Base-by-base conservation (phyloP, 2,888 invertebrate genomes). In the Tetheella fluctuosa region DNA sequence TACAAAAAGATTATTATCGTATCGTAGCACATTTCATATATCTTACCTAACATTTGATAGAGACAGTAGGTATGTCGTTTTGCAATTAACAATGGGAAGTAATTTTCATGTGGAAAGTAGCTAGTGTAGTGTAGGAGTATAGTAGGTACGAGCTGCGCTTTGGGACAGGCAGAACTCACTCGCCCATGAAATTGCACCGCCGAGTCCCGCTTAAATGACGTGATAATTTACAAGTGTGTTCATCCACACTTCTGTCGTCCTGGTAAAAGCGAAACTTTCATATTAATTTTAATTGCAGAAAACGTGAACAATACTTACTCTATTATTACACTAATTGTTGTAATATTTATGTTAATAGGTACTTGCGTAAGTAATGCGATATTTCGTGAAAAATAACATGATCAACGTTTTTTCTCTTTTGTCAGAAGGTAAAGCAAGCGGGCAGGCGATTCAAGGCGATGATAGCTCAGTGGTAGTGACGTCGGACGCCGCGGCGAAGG, bases 141-240 rank as follows among this genome's bases (percentile, higher is more conserved):
- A 61, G 61, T 65, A 60, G 61, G 67, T 64, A 34, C 7, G 64
- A 55, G 66, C 62, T 65, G 57, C 69, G 62, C 65, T 63, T 55
- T 68, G 71, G 67, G 69, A 70, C 66, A 56, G 61, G 70, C 64
- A 70, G 63, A 66, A 69, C 62, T 73, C 77, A 67, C 68, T 79
- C 79, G 76, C 68, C 80, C 84, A 74, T 85, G 84, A 85, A 85
- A 85, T 85, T 85, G 84, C 77, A 74, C 77, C 77, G 72, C 75
- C 74, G 76, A 74, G 76, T 74, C 76, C 75, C 76, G 71, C 69
- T 71, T 80, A 83, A 84, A 85, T 81, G 85, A 80, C 82, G 81
- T 80, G 85, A 84, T 85, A 85, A 85, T 85, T 85, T 83, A 84
- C 79, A 81, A 81, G 75, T 76, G 77, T 76, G 75, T 75, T 80